phyloP scores from a whole-genome alignment of 2,113 vertebrate species.

The Phylloscopus trochiloides region DNA sequence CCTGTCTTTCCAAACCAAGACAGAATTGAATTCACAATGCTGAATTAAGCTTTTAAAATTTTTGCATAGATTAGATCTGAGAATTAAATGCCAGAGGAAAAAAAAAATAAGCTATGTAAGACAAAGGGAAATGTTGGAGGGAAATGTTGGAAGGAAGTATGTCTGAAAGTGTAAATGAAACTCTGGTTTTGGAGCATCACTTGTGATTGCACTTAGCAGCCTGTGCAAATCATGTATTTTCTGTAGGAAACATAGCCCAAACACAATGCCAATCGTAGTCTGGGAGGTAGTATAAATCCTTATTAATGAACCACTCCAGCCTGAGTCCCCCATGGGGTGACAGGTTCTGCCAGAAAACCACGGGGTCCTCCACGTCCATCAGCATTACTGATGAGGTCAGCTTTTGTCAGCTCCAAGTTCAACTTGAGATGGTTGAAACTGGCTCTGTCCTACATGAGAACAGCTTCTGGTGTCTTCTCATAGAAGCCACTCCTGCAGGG shows the following conservation, averaged over 20 bases:
- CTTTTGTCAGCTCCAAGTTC: background rate
- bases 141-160: background rate
- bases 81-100: background rate
- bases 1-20: no score
- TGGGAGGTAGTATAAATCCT: background rate
- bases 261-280: no score
- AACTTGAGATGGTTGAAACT: background rate
- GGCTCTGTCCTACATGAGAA: background rate
- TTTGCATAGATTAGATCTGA: background rate
- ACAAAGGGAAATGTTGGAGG: background rate
- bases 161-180: background rate
- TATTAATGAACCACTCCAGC: background rate
- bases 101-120: background rate
- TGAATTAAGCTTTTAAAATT: background rate
- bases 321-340: fast-evolving
- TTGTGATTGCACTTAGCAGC: background rate
- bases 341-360: background rate
- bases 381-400: background rate
- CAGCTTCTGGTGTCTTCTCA: background rate
- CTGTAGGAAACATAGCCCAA: background rate
- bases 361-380: background rate
- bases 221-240: background rate
- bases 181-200: background rate
- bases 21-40: background rate
- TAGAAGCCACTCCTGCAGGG: background rate